These are phyloP conservation scores for Drosophila pseudoobscura DNA, from an alignment of 1,140 invertebrate species.

Conservation along the genomic window DNA sequence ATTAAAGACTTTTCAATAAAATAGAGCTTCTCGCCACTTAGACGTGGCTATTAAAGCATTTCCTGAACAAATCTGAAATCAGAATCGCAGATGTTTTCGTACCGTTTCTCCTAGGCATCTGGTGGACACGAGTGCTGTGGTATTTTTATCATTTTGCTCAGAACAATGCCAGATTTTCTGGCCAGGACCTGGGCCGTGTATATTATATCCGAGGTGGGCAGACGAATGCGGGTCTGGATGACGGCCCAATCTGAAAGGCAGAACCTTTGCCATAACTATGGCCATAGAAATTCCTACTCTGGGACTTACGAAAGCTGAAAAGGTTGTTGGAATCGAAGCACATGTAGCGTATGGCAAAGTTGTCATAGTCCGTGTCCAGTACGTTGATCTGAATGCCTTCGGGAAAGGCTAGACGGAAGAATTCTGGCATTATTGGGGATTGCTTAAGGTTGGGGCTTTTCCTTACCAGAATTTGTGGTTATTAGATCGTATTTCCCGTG, in stretches of 20 bases:
- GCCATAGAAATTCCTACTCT: too few relatives aligned
- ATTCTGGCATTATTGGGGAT: too few relatives aligned
- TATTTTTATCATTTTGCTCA: conserved; percentile 14
- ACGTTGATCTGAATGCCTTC: conserved; percentile 32
- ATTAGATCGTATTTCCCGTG: conserved; percentile 11
- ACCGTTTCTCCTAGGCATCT: conserved; percentile 5
- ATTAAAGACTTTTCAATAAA: too few relatives aligned
- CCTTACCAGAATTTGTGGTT: conserved; percentile 14
- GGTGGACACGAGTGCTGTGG: conserved; percentile 25
- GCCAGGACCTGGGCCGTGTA: conserved; percentile 9
- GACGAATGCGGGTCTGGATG: conserved; percentile 17
- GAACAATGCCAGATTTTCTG: not conserved
- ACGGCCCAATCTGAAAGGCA: conserved; percentile 32
- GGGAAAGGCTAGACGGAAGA: conserved; percentile 10
- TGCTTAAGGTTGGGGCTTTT: too few relatives aligned
- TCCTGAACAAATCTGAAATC: too few relatives aligned
- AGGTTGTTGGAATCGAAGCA: conserved; percentile 23
- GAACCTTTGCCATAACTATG: not conserved
- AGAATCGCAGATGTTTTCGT: too few relatives aligned
- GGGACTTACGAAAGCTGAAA: conserved; percentile 37
- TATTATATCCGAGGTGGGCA: not conserved
- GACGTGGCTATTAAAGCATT: not conserved
- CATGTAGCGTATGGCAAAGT: conserved; percentile 38
- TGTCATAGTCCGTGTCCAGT: conserved; percentile 50
- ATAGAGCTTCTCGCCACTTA: not conserved